Conservation (phyloP, 2,797 vertebrate species). For the Florisuga fusca region DNA sequence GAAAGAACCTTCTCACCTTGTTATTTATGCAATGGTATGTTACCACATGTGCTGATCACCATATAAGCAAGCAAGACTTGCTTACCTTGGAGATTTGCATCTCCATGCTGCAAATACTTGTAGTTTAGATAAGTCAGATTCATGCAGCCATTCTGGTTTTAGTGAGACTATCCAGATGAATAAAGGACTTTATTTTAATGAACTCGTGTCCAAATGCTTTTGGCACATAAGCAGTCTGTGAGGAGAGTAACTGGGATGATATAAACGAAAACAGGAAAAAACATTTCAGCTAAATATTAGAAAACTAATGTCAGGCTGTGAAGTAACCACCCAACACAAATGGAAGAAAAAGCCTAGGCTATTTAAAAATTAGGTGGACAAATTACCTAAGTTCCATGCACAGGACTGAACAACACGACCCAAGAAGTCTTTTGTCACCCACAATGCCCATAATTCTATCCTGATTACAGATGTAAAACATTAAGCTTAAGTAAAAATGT, state of each 20-base stretch:
- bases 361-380: slow-evolving; percentile 5
- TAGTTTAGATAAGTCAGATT: neutral
- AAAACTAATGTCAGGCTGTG: neutral
- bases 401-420: neutral
- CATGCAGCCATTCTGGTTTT: neutral
- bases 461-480: slow-evolving; percentile 19
- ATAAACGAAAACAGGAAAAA: neutral
- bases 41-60: neutral
- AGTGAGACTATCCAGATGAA: neutral
- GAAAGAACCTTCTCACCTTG: neutral
- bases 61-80: neutral
- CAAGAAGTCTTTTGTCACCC: neutral
- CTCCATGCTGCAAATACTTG: neutral
- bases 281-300: neutral
- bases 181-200: neutral
- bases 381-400: neutral
- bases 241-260: neutral
- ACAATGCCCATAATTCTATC: neutral
- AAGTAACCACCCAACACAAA: neutral
- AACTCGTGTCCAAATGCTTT: neutral
- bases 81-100: no score
- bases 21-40: neutral
- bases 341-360: neutral
- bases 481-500: slow-evolving; percentile 36
- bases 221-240: neutral